Conservation (phyloP, 2,797 vertebrate species). For the Tapirus indicus region DNA sequence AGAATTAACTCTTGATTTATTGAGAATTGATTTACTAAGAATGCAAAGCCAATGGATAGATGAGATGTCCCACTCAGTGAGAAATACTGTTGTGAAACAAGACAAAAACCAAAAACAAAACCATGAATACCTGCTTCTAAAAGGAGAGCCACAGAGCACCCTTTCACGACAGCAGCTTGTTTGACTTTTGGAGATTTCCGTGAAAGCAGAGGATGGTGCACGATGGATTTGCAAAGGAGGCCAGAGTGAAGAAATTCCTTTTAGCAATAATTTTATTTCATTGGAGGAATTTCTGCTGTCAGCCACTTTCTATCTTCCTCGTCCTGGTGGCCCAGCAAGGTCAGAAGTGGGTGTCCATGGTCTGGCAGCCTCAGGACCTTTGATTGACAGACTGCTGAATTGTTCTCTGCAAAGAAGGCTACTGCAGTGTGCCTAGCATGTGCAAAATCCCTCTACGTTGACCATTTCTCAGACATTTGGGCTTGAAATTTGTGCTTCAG, state of each 20-base stretch:
- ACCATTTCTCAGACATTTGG: neutral
- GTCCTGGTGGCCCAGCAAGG: constrained; percentile 62
- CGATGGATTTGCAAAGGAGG: neutral
- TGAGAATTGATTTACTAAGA: neutral
- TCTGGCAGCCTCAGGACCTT: neutral
- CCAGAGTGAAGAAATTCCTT: neutral
- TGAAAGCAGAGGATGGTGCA: neutral
- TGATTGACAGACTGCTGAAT: constrained; percentile 72
- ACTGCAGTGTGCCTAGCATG: neutral
- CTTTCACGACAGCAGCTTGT: neutral
- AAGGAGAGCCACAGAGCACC: neutral
- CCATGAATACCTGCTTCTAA: neutral
- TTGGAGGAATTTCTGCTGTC: neutral
- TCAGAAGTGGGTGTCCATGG: constrained; percentile 14
- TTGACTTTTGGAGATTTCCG: neutral
- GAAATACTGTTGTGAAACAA: neutral
- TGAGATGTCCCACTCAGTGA: neutral
- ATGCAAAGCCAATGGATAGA: neutral
- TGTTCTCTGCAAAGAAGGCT: neutral
- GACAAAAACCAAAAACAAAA: neutral
- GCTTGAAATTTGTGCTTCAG: constrained; percentile 64
- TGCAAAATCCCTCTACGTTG: neutral
- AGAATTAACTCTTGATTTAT: neutral
- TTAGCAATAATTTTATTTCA: neutral
- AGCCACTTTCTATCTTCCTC: neutral